A percentile compares a stretch with the other conserved stretches of the same genome.
These are phyloP conservation scores for Geococcyx californianus DNA, from an alignment of 2,113 vertebrate genomes.

Conservation along the genomic window DNA sequence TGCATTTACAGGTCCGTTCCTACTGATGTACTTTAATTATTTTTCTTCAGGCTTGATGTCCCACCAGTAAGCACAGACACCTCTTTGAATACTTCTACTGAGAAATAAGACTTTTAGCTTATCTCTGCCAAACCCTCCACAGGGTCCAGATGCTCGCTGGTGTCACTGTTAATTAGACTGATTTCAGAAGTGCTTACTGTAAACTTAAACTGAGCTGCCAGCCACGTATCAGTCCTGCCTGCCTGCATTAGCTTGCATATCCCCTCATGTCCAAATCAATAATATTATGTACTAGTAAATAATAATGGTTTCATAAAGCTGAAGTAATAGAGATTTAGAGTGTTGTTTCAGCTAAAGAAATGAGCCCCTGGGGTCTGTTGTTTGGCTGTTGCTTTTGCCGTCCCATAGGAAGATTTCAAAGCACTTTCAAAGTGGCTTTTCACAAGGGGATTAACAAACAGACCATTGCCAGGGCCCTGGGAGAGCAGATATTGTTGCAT, in stretches of 20 bases:
- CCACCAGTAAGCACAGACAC: neutral
- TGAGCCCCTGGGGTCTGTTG: slow-evolving; percentile 1
- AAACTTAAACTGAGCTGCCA: slow-evolving; percentile 33
- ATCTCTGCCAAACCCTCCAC: slow-evolving; percentile 8
- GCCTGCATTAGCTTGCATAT: slow-evolving; percentile 5
- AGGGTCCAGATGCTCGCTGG: neutral
- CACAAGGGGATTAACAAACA: slow-evolving; percentile 10
- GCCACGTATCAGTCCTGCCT: neutral
- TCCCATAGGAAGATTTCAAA: slow-evolving; percentile 43
- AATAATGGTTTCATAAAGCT: slow-evolving; percentile 32
- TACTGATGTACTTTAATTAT: slow-evolving; percentile 34
- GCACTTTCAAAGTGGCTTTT: neutral
- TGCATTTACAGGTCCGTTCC: neutral
- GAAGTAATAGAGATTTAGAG: slow-evolving; percentile 32
- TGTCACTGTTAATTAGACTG: slow-evolving; percentile 47
- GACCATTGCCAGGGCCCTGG: neutral
- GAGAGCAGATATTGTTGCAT: slow-evolving; percentile 4
- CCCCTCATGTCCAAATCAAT: slow-evolving; percentile 34
- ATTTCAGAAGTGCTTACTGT: neutral
- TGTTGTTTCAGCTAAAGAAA: slow-evolving; percentile 37
- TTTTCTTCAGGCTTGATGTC: slow-evolving; percentile 15
- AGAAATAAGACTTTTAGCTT: neutral
- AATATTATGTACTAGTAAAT: slow-evolving; percentile 23
- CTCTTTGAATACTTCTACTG: slow-evolving; percentile 13
- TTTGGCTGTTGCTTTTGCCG: slow-evolving; percentile 40